Evolutionary conservation across 2,113 vertebrate species (phyloP).

Genomic region (Charina bottae): DNA sequence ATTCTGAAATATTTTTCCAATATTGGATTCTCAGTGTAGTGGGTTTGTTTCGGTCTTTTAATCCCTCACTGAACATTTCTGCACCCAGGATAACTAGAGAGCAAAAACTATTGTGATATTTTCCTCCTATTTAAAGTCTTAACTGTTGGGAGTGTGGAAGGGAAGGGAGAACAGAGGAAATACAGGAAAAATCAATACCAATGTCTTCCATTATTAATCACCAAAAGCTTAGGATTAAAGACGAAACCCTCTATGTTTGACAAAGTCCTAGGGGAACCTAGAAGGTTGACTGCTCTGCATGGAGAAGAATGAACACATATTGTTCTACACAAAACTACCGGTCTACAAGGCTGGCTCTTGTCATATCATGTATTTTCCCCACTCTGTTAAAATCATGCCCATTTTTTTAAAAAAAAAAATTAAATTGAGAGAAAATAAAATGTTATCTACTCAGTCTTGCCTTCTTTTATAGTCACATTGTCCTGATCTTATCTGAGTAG

Average conservation of each 20-base stretch:
- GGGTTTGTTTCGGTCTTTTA: background rate
- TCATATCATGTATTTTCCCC: conserved; percentile 35
- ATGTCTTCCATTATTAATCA: conserved; percentile 57
- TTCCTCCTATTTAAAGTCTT: conserved; percentile 53
- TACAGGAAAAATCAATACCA: conserved; percentile 61
- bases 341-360: conserved; percentile 38
- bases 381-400: conserved; percentile 48
- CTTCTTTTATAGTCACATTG: conserved; percentile 4
- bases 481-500: background rate
- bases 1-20: conserved; percentile 43
- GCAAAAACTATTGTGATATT: conserved; percentile 26
- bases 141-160: conserved; percentile 52
- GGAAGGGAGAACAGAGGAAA: background rate
- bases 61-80: conserved; percentile 6
- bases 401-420: conserved; percentile 35
- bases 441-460: conserved; percentile 33
- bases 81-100: conserved; percentile 36
- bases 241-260: conserved; percentile 65
- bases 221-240: conserved; percentile 57
- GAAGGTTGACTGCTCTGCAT: conserved; percentile 60
- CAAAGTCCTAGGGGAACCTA: conserved; percentile 67
- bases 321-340: conserved; percentile 41
- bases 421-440: conserved; percentile 50
- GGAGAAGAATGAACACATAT: conserved; percentile 64
- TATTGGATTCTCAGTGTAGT: background rate